A percentile compares a stretch with the other conserved stretches of the same genome.
Conservation (phyloP, 2,797 vertebrate species). For the Somateria mollissima region DNA sequence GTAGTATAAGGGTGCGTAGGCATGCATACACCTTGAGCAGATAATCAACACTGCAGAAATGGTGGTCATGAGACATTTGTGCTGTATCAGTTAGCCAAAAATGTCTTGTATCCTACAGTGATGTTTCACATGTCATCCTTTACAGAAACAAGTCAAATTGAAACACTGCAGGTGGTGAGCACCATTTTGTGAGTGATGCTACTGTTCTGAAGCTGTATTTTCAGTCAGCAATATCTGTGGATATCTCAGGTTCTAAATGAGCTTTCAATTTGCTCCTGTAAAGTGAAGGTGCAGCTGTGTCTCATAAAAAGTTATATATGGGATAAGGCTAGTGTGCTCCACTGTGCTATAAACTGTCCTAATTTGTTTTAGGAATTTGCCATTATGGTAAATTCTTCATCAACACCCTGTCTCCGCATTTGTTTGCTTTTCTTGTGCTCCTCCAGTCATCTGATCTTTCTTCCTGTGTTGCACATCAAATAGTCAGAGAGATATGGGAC, state of each 20-base stretch:
- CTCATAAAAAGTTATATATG: background rate
- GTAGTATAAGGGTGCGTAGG: accelerated
- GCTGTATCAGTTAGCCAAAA: background rate
- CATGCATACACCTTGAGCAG: background rate
- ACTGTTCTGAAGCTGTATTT: background rate
- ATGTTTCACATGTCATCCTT: background rate
- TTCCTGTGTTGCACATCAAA: background rate
- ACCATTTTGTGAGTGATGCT: background rate
- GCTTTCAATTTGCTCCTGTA: conserved; percentile 11
- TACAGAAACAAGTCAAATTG: background rate
- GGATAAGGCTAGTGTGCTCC: background rate
- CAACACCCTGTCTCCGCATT: background rate
- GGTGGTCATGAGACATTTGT: background rate
- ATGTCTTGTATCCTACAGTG: background rate
- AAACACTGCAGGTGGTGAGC: background rate
- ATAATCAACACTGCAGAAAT: background rate
- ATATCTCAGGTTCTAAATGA: conserved; percentile 8
- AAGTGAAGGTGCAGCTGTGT: background rate
- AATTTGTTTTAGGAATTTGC: background rate
- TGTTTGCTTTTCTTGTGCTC: background rate
- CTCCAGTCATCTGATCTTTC: background rate
- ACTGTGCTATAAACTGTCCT: background rate
- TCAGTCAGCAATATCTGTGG: background rate
- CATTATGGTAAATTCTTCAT: background rate
- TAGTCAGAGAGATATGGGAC: background rate